Base-by-base conservation (phyloP, 2,113 vertebrate genomes). In the Ammospiza caudacuta region DNA sequence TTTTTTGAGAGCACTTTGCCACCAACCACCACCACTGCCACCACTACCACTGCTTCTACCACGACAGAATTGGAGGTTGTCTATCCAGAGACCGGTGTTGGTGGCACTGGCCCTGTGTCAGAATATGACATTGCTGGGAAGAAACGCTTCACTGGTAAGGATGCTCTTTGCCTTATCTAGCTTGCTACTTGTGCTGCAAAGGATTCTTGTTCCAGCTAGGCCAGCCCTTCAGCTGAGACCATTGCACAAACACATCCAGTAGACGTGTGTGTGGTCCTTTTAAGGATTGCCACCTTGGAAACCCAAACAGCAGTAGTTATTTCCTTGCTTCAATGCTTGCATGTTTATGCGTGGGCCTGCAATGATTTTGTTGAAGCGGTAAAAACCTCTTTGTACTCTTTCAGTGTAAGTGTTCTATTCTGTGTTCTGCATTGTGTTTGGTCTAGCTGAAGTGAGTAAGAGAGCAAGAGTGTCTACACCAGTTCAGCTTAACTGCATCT, bases 71-170 rank as follows among this genome's bases (percentile, higher is more conserved):
- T 33, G 0, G 93, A 94, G 24, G 66, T 44, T 67, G 23, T 76
- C 61, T 94, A 97, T 19, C 95, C 96, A 1, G 98, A 98, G 46
- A 97, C 91, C 8, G 97, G 97, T 67, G 68, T 97, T 13, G 83
- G 95, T 68, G 98, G 98, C 89, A 98, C 97, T 8, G 97, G 97
- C 31, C 98, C 99, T 18, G 90, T 98, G 59, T 98, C 98, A 12
- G 98, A 98, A 95, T 98, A 98, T 62, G 99, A 99, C 93, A 97
- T 98, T 51, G 97, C 98, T 70, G 99, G 99, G 90, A 99, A 98
- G 96, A 99, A 98, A 63, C 98, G 99, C 58, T 99, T 99, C 97
- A 98, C 98, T 97, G 99, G 99, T 99, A 98, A 96, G 91, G 76
- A 63, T 35, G 23, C 43, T 17, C 37, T 80, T 83, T 70, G 63